Evolutionary conservation across 2,888 invertebrate species (phyloP), one percentile per base, ranked within the genome.

Genomic region (Acrocyrtus sp.): DNA sequence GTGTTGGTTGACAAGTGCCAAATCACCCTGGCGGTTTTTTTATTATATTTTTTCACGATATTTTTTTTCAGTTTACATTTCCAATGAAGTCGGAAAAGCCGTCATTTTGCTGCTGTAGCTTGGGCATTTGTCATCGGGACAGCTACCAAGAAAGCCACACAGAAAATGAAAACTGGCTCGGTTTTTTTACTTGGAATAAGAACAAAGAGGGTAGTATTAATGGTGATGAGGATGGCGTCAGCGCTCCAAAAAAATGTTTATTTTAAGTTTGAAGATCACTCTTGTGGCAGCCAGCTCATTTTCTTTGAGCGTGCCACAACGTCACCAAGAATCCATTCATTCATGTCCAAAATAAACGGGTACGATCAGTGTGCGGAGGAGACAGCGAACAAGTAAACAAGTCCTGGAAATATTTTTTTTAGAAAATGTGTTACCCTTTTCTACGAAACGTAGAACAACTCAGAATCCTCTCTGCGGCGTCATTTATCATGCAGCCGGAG

Each of bases 401-500:
- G n/a, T n/a, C n/a, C n/a, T n/a, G n/a, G n/a, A n/a, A n/a, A n/a
- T n/a, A n/a, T n/a, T n/a, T n/a, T n/a, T n/a, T n/a, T n/a, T n/a
- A n/a, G n/a, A n/a, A n/a, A n/a, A n/a, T n/a, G n/a, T n/a, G n/a
- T n/a, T n/a, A n/a, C n/a, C n/a, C n/a, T n/a, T n/a, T n/a, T n/a
- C n/a, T n/a, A n/a, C n/a, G n/a, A n/a, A n/a, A n/a, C n/a, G n/a
- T n/a, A n/a, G n/a, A n/a, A n/a, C n/a, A n/a, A n/a, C n/a, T n/a
- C n/a, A n/a, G n/a, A n/a, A 67, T 17, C 45, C 27, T 70, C 57
- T 39, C 57, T 41, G 48, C 27, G 56, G 19, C 54, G 62, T 53
- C 62, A 70, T 70, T 62, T 50, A 70, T 70, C 69, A 70, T 62
- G 60, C 22, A 56, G 43, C 22, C 27, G 39, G 54, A 62, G 60